Conservation (phyloP, 2,113 vertebrate genomes). For the Larimichthys crocea region DNA sequence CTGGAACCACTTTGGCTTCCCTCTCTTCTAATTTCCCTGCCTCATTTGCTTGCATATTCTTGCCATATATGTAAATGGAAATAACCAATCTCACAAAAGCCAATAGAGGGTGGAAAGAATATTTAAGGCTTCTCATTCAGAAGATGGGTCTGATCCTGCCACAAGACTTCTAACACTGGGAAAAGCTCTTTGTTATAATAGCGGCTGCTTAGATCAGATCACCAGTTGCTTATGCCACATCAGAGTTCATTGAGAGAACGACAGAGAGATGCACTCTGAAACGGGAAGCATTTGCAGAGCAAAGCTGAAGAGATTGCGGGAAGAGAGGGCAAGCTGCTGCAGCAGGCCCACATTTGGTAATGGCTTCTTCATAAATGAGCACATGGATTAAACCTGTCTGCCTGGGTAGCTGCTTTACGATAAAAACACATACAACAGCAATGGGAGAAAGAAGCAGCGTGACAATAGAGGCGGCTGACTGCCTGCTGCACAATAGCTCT, state of each 20-base stretch:
- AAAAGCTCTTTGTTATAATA: conserved; percentile 27
- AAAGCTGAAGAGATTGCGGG: conserved; percentile 23
- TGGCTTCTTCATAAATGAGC: conserved; percentile 53
- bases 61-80: conserved; percentile 69
- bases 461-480: conserved; percentile 27
- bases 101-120: conserved; percentile 21
- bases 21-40: conserved; percentile 69
- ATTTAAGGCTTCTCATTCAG: conserved; percentile 36
- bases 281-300: conserved; percentile 34
- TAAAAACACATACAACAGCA: conserved; percentile 26
- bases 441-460: conserved; percentile 24
- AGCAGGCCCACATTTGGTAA: conserved; percentile 34
- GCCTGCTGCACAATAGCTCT: conserved; percentile 12
- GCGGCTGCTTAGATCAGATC: conserved; percentile 22
- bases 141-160: conserved; percentile 20
- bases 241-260: conserved; percentile 21
- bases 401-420: conserved; percentile 35
- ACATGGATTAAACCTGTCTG: conserved; percentile 61
- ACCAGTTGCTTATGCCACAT: neutral
- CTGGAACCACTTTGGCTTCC: conserved; percentile 79
- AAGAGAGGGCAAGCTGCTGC: conserved; percentile 14
- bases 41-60: conserved; percentile 68
- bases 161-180: conserved; percentile 16
- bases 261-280: conserved; percentile 18
- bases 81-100: conserved; percentile 51